Evolutionary conservation across 2,888 invertebrate genomes (phyloP), one percentile per base, ranked within the genome.

Genomic region (Stenolophus ochropezus): DNA sequence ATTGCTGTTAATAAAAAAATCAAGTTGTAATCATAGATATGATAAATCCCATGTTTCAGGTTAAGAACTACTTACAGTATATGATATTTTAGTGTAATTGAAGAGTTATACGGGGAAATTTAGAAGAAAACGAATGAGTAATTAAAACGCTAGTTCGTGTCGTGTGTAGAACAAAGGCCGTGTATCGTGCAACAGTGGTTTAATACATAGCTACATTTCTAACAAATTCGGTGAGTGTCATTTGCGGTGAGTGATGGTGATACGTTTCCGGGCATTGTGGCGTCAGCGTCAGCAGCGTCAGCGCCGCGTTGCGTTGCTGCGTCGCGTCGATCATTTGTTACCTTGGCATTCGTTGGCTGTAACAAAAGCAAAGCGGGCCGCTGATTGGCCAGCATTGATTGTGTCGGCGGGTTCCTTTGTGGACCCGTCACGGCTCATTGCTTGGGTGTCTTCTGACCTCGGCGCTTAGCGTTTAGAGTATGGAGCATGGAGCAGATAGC

Each of bases 371-470:
- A 80, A 80, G 80, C 80, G 58, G 80, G 85, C 87, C 87, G 88
- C 87, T 88, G 89, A 89, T 89, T 89, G 89, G 89, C 88, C 88
- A 86, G 86, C 87, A 87, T 88, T 89, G 89, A 89, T 89, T 89
- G 87, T 89, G 89, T 89, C 89, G 89, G 89, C 89, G 87, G 86
- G 88, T 88, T 89, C 87, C 88, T 89, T 89, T 89, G 88, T 89
- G 85, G 85, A 85, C 85, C 87, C 88, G 89, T 89, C 89, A 89
- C 88, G 88, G 88, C 88, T 89, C 88, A 89, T 89, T 89, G 88
- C 88, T 88, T 86, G 86, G 56, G 87, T 87, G 88, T 87, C 88
- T 87, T 86, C 87, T 88, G 88, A 88, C 88, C 88, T 88, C 87
- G 87, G 86, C 73, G 73, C 82, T 83, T 82, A 83, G 83, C 51